Evolutionary conservation across 2,113 vertebrate genomes (phyloP).

Genomic region (Upupa epops): DNA sequence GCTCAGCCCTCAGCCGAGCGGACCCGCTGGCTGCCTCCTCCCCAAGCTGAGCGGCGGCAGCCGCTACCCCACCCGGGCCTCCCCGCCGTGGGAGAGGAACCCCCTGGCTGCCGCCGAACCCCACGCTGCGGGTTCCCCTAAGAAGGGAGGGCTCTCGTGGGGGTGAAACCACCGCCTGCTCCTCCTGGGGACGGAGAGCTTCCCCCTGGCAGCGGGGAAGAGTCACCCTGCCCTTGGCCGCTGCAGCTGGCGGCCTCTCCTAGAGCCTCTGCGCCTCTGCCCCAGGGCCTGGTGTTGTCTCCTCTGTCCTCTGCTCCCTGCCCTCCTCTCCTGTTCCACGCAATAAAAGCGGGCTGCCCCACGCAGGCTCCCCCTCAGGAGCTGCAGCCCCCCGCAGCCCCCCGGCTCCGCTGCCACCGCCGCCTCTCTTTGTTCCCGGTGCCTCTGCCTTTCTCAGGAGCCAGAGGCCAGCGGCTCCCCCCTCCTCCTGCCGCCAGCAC

Average conservation of each 20-base stretch:
- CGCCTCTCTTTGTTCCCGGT: not conserved
- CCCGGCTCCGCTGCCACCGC: no score
- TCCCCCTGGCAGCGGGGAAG: not conserved
- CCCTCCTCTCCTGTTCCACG: no score
- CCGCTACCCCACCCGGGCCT: not conserved
- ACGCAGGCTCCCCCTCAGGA: no score
- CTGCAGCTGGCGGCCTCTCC: no score
- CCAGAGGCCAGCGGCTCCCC: not conserved
- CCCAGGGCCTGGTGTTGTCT: no score
- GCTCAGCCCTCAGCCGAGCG: not conserved
- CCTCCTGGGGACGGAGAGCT: not conserved
- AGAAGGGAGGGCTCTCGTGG: no score
- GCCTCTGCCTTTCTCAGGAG: not conserved
- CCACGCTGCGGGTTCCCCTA: not conserved
- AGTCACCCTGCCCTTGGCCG: not conserved
- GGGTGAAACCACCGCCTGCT: fast-evolving
- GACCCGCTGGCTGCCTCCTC: not conserved
- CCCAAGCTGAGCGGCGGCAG: fast-evolving
- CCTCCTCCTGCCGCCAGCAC: not conserved
- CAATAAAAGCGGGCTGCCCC: no score
- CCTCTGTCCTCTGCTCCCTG: no score
- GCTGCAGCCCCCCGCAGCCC: no score
- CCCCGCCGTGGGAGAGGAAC: no score
- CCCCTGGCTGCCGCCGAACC: no score
- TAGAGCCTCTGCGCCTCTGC: no score